Evolutionary conservation across 2,888 invertebrate genomes (phyloP).

Genomic region (Ennomos fuscantarius): DNA sequence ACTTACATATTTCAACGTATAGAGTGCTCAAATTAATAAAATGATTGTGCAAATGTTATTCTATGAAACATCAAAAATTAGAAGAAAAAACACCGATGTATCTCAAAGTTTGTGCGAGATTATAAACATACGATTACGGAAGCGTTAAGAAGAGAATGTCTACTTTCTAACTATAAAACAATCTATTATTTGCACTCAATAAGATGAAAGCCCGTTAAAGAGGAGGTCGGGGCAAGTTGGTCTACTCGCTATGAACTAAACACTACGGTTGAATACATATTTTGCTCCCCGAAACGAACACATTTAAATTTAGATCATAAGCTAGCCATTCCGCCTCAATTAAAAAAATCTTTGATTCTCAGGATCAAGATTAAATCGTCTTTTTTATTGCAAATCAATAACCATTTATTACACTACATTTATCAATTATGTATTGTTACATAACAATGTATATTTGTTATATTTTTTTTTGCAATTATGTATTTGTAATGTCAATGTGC

Average conservation of each 20-base stretch:
- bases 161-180: constrained; percentile 14
- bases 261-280: constrained; percentile 10
- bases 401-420: no score
- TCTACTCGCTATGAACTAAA: constrained; percentile 19
- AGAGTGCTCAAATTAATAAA: constrained; percentile 32
- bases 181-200: constrained; percentile 25
- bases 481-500: no score
- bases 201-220: constrained; percentile 20
- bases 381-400: no score
- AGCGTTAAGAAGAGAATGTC: constrained; percentile 26
- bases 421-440: no score
- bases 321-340: background rate
- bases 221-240: constrained; percentile 21
- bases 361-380: no score
- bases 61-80: constrained; percentile 21
- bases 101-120: constrained; percentile 35
- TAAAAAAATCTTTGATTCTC: background rate
- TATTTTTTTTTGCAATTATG: no score
- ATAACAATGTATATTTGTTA: no score
- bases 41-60: constrained; percentile 34
- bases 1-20: constrained; percentile 33
- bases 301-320: constrained; percentile 4
- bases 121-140: constrained; percentile 23
- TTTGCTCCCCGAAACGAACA: constrained; percentile 4
- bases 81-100: constrained; percentile 1